Evolutionary conservation across 2,888 invertebrate genomes (phyloP).

Genomic region (Melipona bicolor): DNA sequence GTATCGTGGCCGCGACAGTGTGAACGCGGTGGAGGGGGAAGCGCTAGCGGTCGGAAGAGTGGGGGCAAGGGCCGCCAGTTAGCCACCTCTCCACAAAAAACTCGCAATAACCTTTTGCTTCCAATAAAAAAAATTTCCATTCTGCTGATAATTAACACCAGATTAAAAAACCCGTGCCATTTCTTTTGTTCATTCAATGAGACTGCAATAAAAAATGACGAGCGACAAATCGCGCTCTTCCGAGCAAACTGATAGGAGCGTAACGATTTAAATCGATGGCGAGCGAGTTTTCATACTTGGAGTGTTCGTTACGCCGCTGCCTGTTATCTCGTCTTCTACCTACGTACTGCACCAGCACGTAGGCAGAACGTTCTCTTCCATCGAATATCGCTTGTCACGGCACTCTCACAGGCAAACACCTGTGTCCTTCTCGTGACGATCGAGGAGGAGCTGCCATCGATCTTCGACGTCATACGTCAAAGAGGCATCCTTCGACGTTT

Average conservation of each 20-base stretch:
- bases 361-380: conserved; percentile 28
- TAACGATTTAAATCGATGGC: conserved; percentile 36
- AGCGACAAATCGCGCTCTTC: conserved; percentile 10
- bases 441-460: conserved; percentile 30
- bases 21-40: too few relatives aligned
- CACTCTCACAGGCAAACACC: conserved; percentile 66
- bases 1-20: too few relatives aligned
- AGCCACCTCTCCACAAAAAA: too few relatives aligned
- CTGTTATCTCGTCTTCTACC: conserved; percentile 34
- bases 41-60: too few relatives aligned
- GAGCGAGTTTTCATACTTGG: conserved; percentile 30
- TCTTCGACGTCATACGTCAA: conserved; percentile 6
- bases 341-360: conserved; percentile 20
- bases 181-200: too few relatives aligned
- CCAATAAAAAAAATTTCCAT: too few relatives aligned
- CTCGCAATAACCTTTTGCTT: too few relatives aligned
- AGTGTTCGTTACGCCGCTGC: conserved; percentile 43
- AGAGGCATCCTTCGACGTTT: accelerated
- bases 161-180: too few relatives aligned
- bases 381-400: conserved; percentile 31
- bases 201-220: neutral
- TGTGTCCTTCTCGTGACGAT: conserved; percentile 41
- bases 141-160: too few relatives aligned
- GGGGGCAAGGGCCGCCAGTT: too few relatives aligned
- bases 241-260: neutral